Base-by-base conservation (phyloP, 1,140 invertebrate genomes). In the Archegozetes longisetosus region DNA sequence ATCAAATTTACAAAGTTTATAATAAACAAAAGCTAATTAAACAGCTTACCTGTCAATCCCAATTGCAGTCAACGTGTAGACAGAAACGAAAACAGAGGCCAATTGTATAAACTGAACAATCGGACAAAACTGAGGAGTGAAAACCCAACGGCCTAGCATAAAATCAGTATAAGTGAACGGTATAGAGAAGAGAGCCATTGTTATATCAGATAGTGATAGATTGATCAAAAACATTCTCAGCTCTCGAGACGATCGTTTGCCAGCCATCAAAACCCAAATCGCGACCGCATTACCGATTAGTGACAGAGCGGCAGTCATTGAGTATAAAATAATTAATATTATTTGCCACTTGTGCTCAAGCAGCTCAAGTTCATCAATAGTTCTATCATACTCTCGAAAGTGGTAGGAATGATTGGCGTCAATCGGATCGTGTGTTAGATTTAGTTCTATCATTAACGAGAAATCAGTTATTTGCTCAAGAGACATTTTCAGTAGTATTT, bases 161-260 rank as follows among this genome's bases (percentile, higher is more conserved):
- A 73, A 74, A 64, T 70, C 68, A 4, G 73, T 74, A 58, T 74
- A 74, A 3, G 73, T 74, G 65, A 75, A 75, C 1, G 73, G 73
- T 13, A 75, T 75, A 24, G 70, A 74, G 61, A 75, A 75, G 1
- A 70, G 61, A 0, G 72, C 70, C 73, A 75, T 74, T 25, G 68
- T 68, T 40, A 75, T 66, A 53, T 75, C 73, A n/a, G 72, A 71
- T 14, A 73, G 62, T 0, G 73, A 71, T 47, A 75, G 61, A 64
- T 75, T 75, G 55, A 74, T 68, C 3, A 75, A 67, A 59, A 72
- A 75, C 3, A 67, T 67, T 28, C 70, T 62, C 6, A 75, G 54
- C 25, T 71, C 69, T 29, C 66, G 58, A 0, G 68, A 69, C 4
- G 68, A 72, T 61, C 71, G 66, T 57, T 68, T 69, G 1, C 71